Evolutionary conservation across 2,888 invertebrate genomes (phyloP).

Genomic region (Chrysotoxum bicinctum): DNA sequence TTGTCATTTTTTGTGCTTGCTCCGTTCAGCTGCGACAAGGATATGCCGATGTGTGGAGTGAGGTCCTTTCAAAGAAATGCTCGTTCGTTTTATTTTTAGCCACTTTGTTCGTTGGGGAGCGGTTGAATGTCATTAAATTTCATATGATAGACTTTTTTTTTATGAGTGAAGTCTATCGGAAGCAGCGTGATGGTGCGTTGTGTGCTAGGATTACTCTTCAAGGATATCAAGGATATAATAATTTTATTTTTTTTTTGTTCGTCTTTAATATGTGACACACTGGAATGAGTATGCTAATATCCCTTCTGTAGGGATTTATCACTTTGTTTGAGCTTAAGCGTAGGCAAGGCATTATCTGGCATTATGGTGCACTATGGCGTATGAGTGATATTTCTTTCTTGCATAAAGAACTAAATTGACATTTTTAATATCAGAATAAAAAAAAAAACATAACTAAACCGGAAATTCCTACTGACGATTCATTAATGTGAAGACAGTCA

Average conservation of each 20-base stretch:
- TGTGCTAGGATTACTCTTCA: conserved; percentile 19
- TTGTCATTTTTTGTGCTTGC: conserved; percentile 74
- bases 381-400: conserved; percentile 47
- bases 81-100: conserved; percentile 47
- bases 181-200: conserved; percentile 32
- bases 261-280: conserved; percentile 35
- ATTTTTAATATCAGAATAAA: background rate
- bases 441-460: background rate
- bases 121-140: conserved; percentile 62
- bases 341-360: background rate
- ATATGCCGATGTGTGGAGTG: background rate
- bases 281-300: conserved; percentile 64
- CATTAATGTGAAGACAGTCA: conserved; percentile 11
- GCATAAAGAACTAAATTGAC: conserved; percentile 35
- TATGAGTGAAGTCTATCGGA: conserved; percentile 39
- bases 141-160: conserved; percentile 61
- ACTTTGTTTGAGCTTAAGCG: background rate
- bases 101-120: conserved; percentile 19
- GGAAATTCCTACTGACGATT: background rate
- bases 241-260: conserved; percentile 13
- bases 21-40: conserved; percentile 23
- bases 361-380: conserved; percentile 36
- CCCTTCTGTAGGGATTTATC: conserved; percentile 58
- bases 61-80: conserved; percentile 21
- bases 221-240: conserved; percentile 29